Percentiles rank a stretch among this genome's conserved stretches.
These are phyloP conservation scores for Congeria kusceri DNA, from an alignment of 2,888 invertebrate species.

Conservation along the genomic window DNA sequence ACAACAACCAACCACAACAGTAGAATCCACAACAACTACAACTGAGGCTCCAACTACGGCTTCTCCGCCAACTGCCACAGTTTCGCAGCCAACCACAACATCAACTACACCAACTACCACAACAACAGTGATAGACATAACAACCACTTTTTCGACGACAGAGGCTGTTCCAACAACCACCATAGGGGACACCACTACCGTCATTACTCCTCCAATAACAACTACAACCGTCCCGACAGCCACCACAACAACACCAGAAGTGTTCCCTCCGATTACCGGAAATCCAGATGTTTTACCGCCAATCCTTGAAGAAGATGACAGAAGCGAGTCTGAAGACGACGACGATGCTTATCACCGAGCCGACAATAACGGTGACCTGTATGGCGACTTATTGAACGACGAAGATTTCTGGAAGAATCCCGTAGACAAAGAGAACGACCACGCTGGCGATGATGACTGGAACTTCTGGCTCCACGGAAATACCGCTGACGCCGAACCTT, in stretches of 20 bases:
- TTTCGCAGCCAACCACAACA: too few relatives aligned
- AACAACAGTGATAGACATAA: too few relatives aligned
- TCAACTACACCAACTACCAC: too few relatives aligned
- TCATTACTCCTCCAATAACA: too few relatives aligned
- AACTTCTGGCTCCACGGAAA: slow-evolving; percentile 16
- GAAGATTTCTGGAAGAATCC: slow-evolving; percentile 15
- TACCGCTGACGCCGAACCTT: slow-evolving; percentile 15
- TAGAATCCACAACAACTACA: too few relatives aligned
- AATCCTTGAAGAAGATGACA: slow-evolving; percentile 15
- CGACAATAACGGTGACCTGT: too few relatives aligned
- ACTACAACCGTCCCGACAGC: background rate
- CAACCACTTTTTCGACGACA: too few relatives aligned
- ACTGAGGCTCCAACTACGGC: background rate
- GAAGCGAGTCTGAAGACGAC: slow-evolving; percentile 10
- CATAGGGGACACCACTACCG: background rate
- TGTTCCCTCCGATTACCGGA: slow-evolving; percentile 7
- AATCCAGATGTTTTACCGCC: slow-evolving; percentile 8
- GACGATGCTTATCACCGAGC: background rate
- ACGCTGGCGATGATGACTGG: slow-evolving; percentile 8
- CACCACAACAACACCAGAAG: slow-evolving; percentile 14
- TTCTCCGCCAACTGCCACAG: background rate
- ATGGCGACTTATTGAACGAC: background rate
- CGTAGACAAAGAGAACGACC: slow-evolving; percentile 1
- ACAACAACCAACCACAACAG: too few relatives aligned
- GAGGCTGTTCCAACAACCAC: background rate